Percentiles rank a stretch among this genome's conserved stretches.
phyloP scores from a whole-genome alignment of 2,888 invertebrate species.

The Nephrocerus scutellatus region DNA sequence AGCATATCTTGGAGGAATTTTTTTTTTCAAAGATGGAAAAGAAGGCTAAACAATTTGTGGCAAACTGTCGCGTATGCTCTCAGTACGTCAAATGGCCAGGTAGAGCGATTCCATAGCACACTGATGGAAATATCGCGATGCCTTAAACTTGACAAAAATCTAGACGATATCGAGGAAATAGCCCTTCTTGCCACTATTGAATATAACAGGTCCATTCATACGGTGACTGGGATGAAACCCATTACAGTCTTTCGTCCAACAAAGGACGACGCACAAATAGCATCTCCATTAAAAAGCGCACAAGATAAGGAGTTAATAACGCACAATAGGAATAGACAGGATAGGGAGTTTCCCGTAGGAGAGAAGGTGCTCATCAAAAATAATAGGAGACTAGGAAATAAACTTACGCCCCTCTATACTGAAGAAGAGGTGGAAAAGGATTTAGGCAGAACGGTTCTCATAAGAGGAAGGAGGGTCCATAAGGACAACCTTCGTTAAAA shows the following conservation, averaged over 20 bases:
- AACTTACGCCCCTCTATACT: no score
- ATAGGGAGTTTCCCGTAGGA: no score
- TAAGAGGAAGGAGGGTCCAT: conserved; percentile 1
- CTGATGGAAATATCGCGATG: conserved; percentile 19
- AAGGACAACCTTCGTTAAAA: conserved; percentile 1
- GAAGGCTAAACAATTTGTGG: no score
- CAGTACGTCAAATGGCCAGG: conserved; percentile 19
- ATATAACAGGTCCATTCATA: conserved; percentile 5
- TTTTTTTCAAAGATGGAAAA: conserved; percentile 12
- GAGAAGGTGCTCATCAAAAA: neutral
- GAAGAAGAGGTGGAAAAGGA: no score
- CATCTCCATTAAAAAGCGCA: no score
- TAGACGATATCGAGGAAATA: neutral
- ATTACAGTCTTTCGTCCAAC: neutral
- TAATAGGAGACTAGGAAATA: no score
- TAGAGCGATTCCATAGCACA: conserved; percentile 18
- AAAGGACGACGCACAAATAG: neutral
- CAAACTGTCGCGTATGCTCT: conserved; percentile 11
- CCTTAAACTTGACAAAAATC: conserved; percentile 12
- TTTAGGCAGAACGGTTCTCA: no score
- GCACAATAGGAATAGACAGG: no score
- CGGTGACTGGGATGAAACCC: neutral
- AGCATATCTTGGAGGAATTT: conserved; percentile 11
- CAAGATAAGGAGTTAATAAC: no score
- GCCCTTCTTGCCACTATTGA: conserved; percentile 1